phyloP scores from a whole-genome alignment of 2,888 invertebrate species.

The Merodon equestris region DNA sequence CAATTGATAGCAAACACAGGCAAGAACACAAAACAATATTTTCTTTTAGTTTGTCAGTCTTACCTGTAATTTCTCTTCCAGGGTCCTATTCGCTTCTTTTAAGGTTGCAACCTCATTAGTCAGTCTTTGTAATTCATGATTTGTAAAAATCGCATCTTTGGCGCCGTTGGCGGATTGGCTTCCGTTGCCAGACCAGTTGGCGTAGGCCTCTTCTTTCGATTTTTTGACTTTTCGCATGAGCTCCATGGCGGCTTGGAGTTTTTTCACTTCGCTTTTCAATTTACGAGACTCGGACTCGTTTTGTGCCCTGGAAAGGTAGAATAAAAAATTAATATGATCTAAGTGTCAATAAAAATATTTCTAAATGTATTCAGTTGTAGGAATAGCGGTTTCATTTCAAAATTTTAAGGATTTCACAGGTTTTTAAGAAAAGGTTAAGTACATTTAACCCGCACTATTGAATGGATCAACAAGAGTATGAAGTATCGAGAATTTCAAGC shows the following conservation, averaged over 20 bases:
- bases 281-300: constrained; percentile 81
- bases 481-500: too few species aligned
- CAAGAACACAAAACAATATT: not conserved
- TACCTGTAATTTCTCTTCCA: constrained; percentile 85
- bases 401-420: too few species aligned
- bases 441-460: too few species aligned
- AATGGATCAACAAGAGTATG: too few species aligned
- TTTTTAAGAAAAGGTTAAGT: too few species aligned
- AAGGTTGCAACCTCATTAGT: constrained; percentile 82
- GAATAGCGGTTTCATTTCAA: too few species aligned
- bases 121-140: constrained; percentile 78
- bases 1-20: constrained; percentile 11
- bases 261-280: constrained; percentile 82
- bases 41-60: constrained; percentile 67
- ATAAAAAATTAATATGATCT: too few species aligned
- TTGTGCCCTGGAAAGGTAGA: constrained; percentile 78
- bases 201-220: constrained; percentile 67
- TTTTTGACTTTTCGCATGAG: constrained; percentile 75
- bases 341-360: too few species aligned
- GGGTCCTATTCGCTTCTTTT: constrained; percentile 82
- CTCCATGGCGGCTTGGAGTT: constrained; percentile 81
- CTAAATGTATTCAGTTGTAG: too few species aligned
- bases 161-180: constrained; percentile 51
- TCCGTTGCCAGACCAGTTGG: constrained; percentile 47
- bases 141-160: constrained; percentile 70